phyloP scores from a whole-genome alignment of 2,888 invertebrate species.

The Noctua pronuba region DNA sequence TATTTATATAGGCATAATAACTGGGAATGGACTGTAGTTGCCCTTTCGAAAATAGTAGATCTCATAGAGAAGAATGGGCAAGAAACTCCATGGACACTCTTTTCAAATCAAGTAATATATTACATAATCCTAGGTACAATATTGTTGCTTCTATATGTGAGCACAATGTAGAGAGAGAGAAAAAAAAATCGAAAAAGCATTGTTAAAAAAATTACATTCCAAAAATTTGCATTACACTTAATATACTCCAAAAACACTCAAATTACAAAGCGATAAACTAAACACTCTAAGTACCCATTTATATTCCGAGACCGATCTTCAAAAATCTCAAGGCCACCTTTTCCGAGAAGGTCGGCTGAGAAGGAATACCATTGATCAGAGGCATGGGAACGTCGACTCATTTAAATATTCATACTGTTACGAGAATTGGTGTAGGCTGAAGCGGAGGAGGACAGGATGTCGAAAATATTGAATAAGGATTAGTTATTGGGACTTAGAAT shows the following conservation, averaged over 20 bases:
- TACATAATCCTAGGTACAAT: too few relatives aligned
- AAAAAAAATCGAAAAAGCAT: too few relatives aligned
- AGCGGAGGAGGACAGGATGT: slow-evolving; percentile 40
- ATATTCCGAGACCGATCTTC: slow-evolving; percentile 56
- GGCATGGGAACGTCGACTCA: slow-evolving; percentile 57
- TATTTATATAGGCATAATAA: too few relatives aligned
- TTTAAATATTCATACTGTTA: slow-evolving; percentile 59
- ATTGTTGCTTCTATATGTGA: too few relatives aligned
- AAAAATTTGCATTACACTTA: slow-evolving; percentile 15
- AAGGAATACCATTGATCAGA: slow-evolving; percentile 53
- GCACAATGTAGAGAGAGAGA: too few relatives aligned
- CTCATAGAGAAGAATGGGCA: too few relatives aligned
- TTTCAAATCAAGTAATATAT: too few relatives aligned
- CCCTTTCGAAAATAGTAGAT: too few relatives aligned
- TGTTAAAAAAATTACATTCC: not conserved
- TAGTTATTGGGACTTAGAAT: not conserved
- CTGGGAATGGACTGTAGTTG: too few relatives aligned
- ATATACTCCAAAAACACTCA: slow-evolving; percentile 18
- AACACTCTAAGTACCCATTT: slow-evolving; percentile 48
- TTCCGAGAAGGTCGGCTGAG: slow-evolving; percentile 54
- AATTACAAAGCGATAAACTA: slow-evolving; percentile 46
- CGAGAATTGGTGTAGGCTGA: slow-evolving; percentile 53
- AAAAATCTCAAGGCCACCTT: slow-evolving; percentile 52
- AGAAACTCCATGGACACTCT: too few relatives aligned
- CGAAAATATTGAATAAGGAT: slow-evolving; percentile 37